These are phyloP conservation scores for Octomys mimax DNA, from an alignment of 2,797 vertebrate genomes.

Conservation along the genomic window DNA sequence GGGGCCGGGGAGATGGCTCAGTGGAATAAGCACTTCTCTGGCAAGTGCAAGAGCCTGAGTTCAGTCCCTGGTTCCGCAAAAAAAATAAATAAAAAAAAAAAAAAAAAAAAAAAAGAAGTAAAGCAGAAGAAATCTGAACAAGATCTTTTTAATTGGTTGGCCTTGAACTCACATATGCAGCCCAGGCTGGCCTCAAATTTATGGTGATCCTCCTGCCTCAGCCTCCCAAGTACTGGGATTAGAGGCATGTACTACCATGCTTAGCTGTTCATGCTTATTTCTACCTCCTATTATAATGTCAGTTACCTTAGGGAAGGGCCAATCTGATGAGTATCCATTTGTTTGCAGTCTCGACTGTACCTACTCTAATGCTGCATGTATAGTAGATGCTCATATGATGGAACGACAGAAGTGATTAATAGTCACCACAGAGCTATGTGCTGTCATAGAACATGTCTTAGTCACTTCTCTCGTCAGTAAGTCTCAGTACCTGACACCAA, in stretches of 20 bases:
- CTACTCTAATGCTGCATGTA: background rate
- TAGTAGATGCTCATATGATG: background rate
- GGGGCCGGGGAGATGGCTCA: too few relatives aligned
- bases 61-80: too few relatives aligned
- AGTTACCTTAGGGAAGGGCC: background rate
- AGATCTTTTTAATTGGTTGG: slow-evolving; percentile 5
- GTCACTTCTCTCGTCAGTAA: background rate
- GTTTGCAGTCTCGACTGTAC: background rate
- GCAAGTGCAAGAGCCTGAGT: too few relatives aligned
- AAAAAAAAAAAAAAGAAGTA: too few relatives aligned
- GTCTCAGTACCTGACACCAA: background rate
- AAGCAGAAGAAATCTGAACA: background rate
- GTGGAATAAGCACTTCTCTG: too few relatives aligned
- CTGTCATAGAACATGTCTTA: background rate
- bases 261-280: slow-evolving; percentile 26
- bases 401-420: background rate
- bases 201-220: background rate
- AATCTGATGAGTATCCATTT: background rate
- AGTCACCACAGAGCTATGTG: background rate
- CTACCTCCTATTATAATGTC: background rate
- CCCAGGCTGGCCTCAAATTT: background rate
- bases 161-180: background rate
- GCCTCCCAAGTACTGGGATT: background rate
- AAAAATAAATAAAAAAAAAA: too few relatives aligned
- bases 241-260: background rate